Evolutionary conservation across 2,888 invertebrate genomes (phyloP), one percentile per base, ranked within the genome.

Genomic region (Dryomyza anilis): DNA sequence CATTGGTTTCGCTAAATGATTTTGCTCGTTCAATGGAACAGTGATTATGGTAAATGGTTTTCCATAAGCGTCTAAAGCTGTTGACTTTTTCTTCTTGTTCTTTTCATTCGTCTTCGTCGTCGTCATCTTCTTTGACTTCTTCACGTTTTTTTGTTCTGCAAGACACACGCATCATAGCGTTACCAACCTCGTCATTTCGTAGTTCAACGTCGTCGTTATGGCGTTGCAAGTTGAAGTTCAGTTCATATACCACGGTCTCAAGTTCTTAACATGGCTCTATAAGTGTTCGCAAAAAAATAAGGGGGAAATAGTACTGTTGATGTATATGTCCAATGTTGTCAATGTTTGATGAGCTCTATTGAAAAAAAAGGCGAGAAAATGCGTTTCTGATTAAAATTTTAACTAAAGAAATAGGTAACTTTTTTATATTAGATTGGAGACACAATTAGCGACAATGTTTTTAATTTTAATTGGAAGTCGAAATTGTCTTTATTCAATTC

Each of bases 11-110:
- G 83, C 81, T 82, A 81, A 82, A 81, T 83, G 82, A 82, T 81
- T 83, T 83, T 82, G 82, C 76, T 81, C 82, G 76, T 81, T 82
- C 83, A 83, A 83, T 80, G 83, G 83, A 83, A 82, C 80, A 81
- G 74, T 82, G 82, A 79, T 75, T 79, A 76, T 78, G 74, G 74
- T 78, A 74, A 70, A 70, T 70, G 70, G 69, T 64, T 64, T 67
- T 64, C 67, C 65, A 67, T 67, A 61, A 61, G 61, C 48, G n/a
- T n/a, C n/a, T n/a, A n/a, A 56, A 55, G 30, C 61, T 61, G 61
- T 61, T 61, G 61, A 61, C 63, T 63, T 55, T 25, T 29, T 39
- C n/a, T n/a, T n/a, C n/a, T 61, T 43, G 27, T 14, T 33, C 21
- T 12, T 43, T 4, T 43, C 46, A 16, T n/a, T 14, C 16, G 23